Evolutionary conservation across 2,888 invertebrate genomes (phyloP), one percentile per base, ranked within the genome.

Genomic region (Neria commutata): DNA sequence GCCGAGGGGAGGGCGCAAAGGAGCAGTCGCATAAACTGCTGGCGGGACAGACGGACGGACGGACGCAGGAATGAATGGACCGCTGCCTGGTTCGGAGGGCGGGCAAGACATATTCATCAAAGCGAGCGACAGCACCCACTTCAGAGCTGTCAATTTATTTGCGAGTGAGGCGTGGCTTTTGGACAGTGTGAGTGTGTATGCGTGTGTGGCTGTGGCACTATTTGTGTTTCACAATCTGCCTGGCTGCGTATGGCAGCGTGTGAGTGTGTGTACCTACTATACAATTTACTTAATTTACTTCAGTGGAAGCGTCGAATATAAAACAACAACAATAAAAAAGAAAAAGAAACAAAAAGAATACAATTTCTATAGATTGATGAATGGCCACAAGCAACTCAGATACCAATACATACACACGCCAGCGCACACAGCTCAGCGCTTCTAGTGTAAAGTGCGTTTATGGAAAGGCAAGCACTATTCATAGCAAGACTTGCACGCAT

Each of bases 131-230:
- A 54, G 29, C 50, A 46, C 33, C 34, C 54, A 54, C 40, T 55
- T 55, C 45, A 25, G 26, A 48, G 26, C 34, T 46, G 60, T 50
- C 56, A 46, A 53, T 53, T 58, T 61, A 58, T 57, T 57, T 45
- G 42, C 29, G 11, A 29, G 29, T 29, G 11, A 29, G 29, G n/a
- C n/a, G n/a, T n/a, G n/a, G n/a, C n/a, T n/a, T n/a, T 29, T 6
- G 29, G 29, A 8, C 6, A 29, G 29, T 29, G 29, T 29, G 29
- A 29, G 29, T 6, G 11, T 11, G 11, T 29, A 11, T 19, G 42
- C 21, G 19, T 42, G 42, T 19, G 42, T 21, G 14, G 17, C 4
- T 42, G 19, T 42, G 42, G 6, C 6, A 29, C 6, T 11, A 29
- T 29, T n/a, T n/a, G n/a, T n/a, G n/a, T n/a, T n/a, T n/a, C n/a